A percentile compares a stretch with the other conserved stretches of the same genome.
phyloP scores from a whole-genome alignment of 2,888 invertebrate genomes.

The Melieria crassipennis region DNA sequence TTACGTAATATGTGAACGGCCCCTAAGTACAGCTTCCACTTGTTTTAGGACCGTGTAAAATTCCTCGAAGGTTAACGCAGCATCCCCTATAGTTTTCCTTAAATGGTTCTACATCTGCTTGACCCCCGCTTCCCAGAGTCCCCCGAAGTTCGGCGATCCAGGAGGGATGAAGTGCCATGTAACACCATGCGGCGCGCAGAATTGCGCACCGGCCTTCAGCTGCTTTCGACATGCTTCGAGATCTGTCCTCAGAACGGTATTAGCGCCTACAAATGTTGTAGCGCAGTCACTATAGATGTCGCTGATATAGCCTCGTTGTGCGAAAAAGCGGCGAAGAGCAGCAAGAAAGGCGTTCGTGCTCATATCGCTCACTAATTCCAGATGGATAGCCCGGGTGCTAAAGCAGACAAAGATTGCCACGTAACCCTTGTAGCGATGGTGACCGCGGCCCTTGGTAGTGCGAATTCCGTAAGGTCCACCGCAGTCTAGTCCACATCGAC shows the following conservation, averaged over 20 bases:
- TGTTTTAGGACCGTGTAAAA: constrained; percentile 15
- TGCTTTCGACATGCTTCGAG: not conserved
- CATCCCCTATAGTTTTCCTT: not conserved
- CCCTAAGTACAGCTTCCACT: not conserved
- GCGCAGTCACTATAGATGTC: constrained; percentile 27
- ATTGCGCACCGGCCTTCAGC: not conserved
- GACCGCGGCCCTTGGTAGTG: constrained; percentile 25
- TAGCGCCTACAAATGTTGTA: constrained; percentile 19
- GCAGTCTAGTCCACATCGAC: constrained; percentile 18
- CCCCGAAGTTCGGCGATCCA: constrained; percentile 22
- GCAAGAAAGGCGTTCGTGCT: constrained; percentile 8
- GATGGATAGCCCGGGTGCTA: constrained; percentile 34
- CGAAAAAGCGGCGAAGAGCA: constrained; percentile 5
- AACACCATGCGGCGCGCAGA: not conserved
- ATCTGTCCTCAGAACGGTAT: not conserved
- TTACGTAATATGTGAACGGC: too few species aligned
- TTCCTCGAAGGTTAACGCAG: not conserved
- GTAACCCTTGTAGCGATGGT: constrained; percentile 23
- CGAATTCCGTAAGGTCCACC: constrained; percentile 34
- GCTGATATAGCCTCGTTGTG: constrained; percentile 5
- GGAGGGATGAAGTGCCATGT: constrained; percentile 20
- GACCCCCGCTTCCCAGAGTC: constrained; percentile 13
- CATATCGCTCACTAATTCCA: constrained; percentile 39
- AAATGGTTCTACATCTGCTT: constrained; percentile 17
- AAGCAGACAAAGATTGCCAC: constrained; percentile 27